Percentiles rank a stretch among this genome's conserved stretches.
phyloP scores from a whole-genome alignment of 2,797 vertebrate species.

The Hydrocynus forskahlii region DNA sequence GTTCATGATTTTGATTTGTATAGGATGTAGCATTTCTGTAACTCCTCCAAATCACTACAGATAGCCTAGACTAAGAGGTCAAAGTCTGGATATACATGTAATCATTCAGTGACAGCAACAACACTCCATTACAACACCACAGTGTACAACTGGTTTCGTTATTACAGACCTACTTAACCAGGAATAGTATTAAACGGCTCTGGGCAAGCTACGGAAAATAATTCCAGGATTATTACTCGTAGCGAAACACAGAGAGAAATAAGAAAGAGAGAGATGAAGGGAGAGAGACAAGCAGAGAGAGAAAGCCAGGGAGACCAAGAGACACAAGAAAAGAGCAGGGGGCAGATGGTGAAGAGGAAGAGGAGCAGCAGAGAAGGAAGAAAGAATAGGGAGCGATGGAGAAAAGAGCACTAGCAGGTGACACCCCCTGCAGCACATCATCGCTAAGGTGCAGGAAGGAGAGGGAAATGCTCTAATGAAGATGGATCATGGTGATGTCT shows the following conservation, averaged over 20 bases:
- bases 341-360: conserved; percentile 60
- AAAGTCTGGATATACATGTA: background rate
- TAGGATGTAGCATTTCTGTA: background rate
- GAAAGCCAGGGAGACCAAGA: background rate
- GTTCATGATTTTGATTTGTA: background rate
- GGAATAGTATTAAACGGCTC: conserved; percentile 45
- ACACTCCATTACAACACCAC: background rate
- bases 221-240: no score
- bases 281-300: conserved; percentile 23
- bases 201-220: no score
- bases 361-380: conserved; percentile 62
- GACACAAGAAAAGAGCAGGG: background rate
- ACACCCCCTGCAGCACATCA: conserved; percentile 80
- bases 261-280: background rate
- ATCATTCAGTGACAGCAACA: background rate
- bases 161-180: conserved; percentile 53
- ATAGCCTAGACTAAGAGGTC: background rate
- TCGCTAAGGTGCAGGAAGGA: conserved; percentile 72
- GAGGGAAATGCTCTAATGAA: conserved; percentile 76
- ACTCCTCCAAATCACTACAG: background rate
- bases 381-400: conserved; percentile 23
- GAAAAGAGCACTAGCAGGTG: conserved; percentile 76
- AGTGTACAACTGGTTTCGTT: background rate
- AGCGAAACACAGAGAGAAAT: conserved; percentile 25
- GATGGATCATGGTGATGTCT: conserved; percentile 82